Percentiles rank a stretch among this genome's conserved stretches.
Evolutionary conservation across 1,140 invertebrate genomes (phyloP).

Genomic region (Catajapyx aquilonaris): DNA sequence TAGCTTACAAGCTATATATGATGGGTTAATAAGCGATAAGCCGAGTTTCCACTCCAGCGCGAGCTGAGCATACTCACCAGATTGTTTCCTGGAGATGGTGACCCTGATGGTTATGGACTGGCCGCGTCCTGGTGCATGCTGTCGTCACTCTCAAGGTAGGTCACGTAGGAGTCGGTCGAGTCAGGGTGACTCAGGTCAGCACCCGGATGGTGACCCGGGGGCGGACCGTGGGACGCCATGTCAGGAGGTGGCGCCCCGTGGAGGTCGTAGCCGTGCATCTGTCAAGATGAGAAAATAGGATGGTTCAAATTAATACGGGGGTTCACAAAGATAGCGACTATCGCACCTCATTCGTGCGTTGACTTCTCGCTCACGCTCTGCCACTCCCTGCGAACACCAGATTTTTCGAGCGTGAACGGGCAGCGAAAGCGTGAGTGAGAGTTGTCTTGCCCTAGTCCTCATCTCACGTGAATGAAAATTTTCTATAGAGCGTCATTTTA

Average conservation of each 20-base stretch:
- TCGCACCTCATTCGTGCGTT: too few relatives aligned
- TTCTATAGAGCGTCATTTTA: too few relatives aligned
- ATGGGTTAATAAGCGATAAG: neutral
- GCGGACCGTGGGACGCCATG: slow-evolving; percentile 25
- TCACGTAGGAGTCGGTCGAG: slow-evolving; percentile 70
- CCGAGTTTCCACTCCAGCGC: neutral
- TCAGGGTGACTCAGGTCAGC: slow-evolving; percentile 43
- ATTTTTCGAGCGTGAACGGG: too few relatives aligned
- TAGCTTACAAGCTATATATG: too few relatives aligned
- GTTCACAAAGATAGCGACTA: too few relatives aligned
- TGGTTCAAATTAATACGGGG: too few relatives aligned
- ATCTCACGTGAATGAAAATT: too few relatives aligned
- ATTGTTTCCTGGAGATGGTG: neutral
- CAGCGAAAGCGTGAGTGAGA: too few relatives aligned
- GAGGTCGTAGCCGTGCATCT: slow-evolving; percentile 79
- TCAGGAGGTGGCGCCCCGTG: slow-evolving; percentile 29
- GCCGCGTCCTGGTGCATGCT: slow-evolving; percentile 37
- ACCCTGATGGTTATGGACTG: slow-evolving; percentile 30
- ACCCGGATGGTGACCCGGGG: slow-evolving; percentile 8
- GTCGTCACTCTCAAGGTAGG: slow-evolving; percentile 59
- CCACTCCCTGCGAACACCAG: too few relatives aligned
- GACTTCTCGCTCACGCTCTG: too few relatives aligned
- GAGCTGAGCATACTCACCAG: neutral
- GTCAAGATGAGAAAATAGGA: slow-evolving; percentile 14
- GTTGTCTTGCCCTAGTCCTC: too few relatives aligned